Base-by-base conservation (phyloP, 2,113 vertebrate genomes). In the Pollimyrus isidori region DNA sequence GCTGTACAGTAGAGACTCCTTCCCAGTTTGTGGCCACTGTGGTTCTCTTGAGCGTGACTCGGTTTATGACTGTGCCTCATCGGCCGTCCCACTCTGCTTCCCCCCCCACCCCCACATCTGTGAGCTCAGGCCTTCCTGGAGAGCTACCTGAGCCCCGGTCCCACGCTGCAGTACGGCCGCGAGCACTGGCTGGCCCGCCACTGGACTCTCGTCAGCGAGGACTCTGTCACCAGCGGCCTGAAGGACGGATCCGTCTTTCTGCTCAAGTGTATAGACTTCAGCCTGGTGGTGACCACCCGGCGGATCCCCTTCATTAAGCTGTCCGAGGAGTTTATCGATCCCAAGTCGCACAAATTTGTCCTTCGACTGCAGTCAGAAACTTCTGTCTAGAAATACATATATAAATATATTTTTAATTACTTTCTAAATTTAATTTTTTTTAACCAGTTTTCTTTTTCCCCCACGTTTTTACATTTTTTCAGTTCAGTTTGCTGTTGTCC, bases 271-370 rank as follows among this genome's bases (percentile, higher is more conserved):
- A 95, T 96, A 85, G 98, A 99, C 96, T 99, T 99, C 95, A 97
- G 96, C 94, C 96, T 99, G 88, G 98, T 99, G 94, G 97, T 97
- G 90, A 97, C 96, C 45, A 89, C 96, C 85, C 97, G 95, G 95
- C 97, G 94, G 92, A 97, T 99, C 92, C 98, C 98, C 0, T 97
- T 97, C 95, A 97, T 99, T 94, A 97, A 98, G 94, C 96, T 99
- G 92, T 97, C 97, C 0, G 98, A 99, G 94, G 97, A 98, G 88
- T 99, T 98, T 17, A 96, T 99, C 93, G 97, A 99, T 95, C 98
- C 98, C 93, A 99, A 99, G 91, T 98, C 97, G 0, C 98, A 99
- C 96, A 99, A 99, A 95, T 99, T 99, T 65, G 96, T 99, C 92
- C 96, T 99, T 95, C 96, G 98, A 92, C 94, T 99, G 94, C 98